A percentile compares a stretch with the other conserved stretches of the same genome.
These are phyloP conservation scores for Eurypyga helias DNA, from an alignment of 2,113 vertebrate species.

Conservation along the genomic window DNA sequence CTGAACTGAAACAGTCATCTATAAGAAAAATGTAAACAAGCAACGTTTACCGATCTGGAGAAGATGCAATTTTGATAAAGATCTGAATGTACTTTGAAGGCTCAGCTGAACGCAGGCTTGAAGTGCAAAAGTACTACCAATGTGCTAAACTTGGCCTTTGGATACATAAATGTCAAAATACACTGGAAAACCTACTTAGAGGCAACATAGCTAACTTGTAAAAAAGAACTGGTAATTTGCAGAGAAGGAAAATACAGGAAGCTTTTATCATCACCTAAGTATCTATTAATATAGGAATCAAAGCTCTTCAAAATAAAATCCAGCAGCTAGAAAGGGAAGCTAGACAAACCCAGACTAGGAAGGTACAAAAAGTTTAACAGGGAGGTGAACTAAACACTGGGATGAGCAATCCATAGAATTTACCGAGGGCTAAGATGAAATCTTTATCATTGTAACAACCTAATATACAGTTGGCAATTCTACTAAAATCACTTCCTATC, in stretches of 20 bases:
- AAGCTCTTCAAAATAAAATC: background rate
- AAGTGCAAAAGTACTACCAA: background rate
- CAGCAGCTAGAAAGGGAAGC: background rate
- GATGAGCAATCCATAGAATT: rapidly evolving
- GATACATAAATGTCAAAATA: background rate
- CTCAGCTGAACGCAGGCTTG: background rate
- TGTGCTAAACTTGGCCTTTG: background rate
- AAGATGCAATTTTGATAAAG: rapidly evolving
- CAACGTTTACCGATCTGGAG: background rate
- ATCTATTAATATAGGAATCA: background rate
- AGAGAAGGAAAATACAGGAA: background rate
- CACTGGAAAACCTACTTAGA: background rate
- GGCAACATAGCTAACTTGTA: background rate
- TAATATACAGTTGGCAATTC: background rate
- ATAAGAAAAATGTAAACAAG: background rate
- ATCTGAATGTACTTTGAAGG: background rate
- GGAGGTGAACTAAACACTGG: background rate
- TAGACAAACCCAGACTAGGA: background rate
- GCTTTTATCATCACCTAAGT: background rate
- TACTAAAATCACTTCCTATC: background rate
- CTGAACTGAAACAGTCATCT: background rate
- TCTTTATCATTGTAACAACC: background rate
- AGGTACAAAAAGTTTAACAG: background rate
- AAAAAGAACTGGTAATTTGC: background rate
- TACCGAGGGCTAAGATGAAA: background rate